Base-by-base conservation (phyloP, 2,113 vertebrate genomes). In the Chroicocephalus ridibundus region DNA sequence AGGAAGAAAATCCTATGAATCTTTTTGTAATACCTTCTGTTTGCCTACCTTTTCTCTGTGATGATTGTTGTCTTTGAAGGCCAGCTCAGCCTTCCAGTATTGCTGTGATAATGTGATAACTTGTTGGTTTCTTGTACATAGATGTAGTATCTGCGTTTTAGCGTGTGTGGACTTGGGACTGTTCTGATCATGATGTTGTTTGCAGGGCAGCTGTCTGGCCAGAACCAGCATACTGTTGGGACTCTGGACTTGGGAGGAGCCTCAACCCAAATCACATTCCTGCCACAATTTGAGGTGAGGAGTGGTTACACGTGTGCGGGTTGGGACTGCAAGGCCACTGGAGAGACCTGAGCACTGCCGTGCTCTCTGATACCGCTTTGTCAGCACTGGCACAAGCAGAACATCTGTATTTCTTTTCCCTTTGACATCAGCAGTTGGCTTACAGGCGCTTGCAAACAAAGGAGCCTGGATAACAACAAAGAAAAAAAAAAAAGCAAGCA, bases 261-360 rank as follows among this genome's bases (percentile, higher is more conserved):
- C 94, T 99, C 99, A 69, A 99, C 99, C 44, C 99, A 99, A 93
- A 99, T 99, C 97, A 99, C 99, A 2, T 99, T 99, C 93, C 98
- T 99, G 91, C 99, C 99, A 6, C 98, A 97, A 76, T 98, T 98
- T 92, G 98, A 99, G 99, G 99, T 99, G 92, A 98, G 97, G 86
- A 91, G 49, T 74, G 61, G 83, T 64, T 65, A 29, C 27, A 46
- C 89, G 22, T 29, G 8, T 2, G 4, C 1, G 27, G 27, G 29
- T 38, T 90, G 70, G 71, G 81, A 58, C 29, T 68, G 38, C 40
- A 46, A 25, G 46, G 69, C 69, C 8, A 8, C 16, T 62, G 31
- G 25, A 60, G 81, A 82, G 77, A 54, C 34, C 24, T 51, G 60
- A 89, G 62, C 51, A 6, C 19, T 40, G 22, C 66, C 68, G 27